phyloP scores from a whole-genome alignment of 2,888 invertebrate genomes.

The Mythimna lalbum region DNA sequence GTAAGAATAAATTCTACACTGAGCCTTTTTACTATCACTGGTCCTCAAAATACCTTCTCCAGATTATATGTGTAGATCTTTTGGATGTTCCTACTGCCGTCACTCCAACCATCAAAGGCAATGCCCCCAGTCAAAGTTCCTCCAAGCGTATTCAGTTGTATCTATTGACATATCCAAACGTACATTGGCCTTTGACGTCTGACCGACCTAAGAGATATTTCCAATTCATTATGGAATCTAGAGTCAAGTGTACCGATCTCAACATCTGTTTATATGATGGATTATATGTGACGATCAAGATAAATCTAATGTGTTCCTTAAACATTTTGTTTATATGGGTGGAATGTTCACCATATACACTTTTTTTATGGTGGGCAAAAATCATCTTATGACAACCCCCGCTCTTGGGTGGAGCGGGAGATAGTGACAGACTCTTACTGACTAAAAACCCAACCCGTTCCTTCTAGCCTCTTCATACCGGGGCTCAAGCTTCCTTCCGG shows the following conservation, averaged over 20 bases:
- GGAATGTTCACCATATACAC: too few relatives aligned
- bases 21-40: background rate
- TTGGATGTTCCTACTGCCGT: background rate
- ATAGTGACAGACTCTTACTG: too few relatives aligned
- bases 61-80: background rate
- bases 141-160: slow-evolving; percentile 8
- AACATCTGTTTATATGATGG: background rate
- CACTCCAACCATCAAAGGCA: slow-evolving; percentile 14
- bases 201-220: slow-evolving; percentile 2
- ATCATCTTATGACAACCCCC: too few relatives aligned
- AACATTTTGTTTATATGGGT: too few relatives aligned
- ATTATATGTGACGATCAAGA: too few relatives aligned
- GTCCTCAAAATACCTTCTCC: background rate
- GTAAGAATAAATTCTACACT: too few relatives aligned
- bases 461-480: too few relatives aligned
- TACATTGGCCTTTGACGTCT: slow-evolving; percentile 9
- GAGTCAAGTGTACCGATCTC: background rate
- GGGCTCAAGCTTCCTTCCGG: too few relatives aligned
- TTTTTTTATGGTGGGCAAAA: too few relatives aligned
- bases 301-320: too few relatives aligned
- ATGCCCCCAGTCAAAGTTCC: slow-evolving; percentile 11
- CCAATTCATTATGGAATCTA: background rate
- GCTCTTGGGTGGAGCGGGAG: too few relatives aligned
- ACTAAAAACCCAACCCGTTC: too few relatives aligned
- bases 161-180: slow-evolving; percentile 13